Base-by-base conservation (phyloP, 35 echinoderm and acorn worm genomes). In the Strongylocentrotus purpuratus region DNA sequence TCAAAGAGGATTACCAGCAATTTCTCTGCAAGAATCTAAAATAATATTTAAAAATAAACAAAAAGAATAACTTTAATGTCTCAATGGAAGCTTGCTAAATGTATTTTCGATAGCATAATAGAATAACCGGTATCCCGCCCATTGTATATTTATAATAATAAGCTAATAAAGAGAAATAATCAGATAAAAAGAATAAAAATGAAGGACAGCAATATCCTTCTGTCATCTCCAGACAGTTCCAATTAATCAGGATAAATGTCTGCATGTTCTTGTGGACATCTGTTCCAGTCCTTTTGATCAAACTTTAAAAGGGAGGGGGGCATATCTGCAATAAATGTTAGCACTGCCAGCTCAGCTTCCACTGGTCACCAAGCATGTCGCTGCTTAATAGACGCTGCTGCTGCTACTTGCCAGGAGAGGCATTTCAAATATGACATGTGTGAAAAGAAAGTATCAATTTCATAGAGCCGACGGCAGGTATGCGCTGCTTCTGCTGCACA, bases 341-440 rank as follows among this genome's bases (percentile, higher is more conserved):
- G 52, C 52, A 59, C 52, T 78, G 20, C 22, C 8, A n/a, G 65
- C 0, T 78, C 35, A 41, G 35, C 65, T 78, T 22, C 65, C 65
- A 78, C 65, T 78, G 65, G 65, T 78, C 65, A 78, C 28, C 65
- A 25, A 7, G 65, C 65, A 78, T 78, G 65, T 22, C 65, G 28
- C 65, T 78, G 65, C 65, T 78, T 78, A 59, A 78, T 28, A n/a
- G 65, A n/a, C 65, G 28, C 20, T 14, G 50, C 9, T 13, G 15
- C 50, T 55, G 11, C 50, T 41, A 41, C 35, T 41, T 14, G 50
- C 11, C 50, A 55, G 28, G 65, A 78, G 25, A 78, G 65, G 65
- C 65, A 78, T 78, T n/a, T 78, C 65, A 78, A 78, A 78, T 78
- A 78, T 78, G 65, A 78, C 65, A 78, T 78, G 25, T 78, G 65